Conservation (phyloP, 1,140 invertebrate genomes). For the Heliconius nattereri region DNA sequence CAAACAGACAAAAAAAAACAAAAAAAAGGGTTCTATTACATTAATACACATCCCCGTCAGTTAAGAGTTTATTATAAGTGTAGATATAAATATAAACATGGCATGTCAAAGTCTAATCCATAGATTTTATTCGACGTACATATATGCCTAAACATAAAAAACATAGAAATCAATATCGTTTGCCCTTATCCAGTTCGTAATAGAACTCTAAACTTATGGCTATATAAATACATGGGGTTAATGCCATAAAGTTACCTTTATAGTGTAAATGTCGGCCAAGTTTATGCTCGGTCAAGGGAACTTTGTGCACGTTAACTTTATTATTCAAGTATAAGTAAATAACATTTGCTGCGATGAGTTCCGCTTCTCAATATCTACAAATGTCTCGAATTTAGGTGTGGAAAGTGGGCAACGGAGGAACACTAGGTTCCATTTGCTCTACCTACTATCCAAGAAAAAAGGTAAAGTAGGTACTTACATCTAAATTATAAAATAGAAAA, state of each 20-base stretch:
- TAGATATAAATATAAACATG: no score
- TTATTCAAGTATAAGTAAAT: not conserved
- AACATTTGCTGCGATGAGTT: not conserved
- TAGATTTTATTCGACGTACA: no score
- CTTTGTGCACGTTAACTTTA: not conserved
- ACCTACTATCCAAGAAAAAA: no score
- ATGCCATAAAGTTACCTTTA: conserved; percentile 18
- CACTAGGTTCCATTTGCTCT: no score
- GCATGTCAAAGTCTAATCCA: no score
- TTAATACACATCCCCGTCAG: no score
- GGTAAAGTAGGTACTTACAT: not conserved
- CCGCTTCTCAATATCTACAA: no score
- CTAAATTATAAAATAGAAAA: conserved; percentile 6
- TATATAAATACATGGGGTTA: conserved; percentile 13
- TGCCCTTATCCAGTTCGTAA: not conserved
- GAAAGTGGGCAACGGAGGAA: no score
- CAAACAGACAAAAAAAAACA: no score
- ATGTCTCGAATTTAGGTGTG: no score
- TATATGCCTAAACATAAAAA: not conserved
- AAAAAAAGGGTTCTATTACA: no score
- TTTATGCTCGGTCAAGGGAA: conserved; percentile 25
- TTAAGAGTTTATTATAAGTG: no score
- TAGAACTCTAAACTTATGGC: not conserved
- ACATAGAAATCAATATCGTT: not conserved
- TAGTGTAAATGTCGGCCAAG: conserved; percentile 20